Base-by-base conservation (phyloP, 2,888 invertebrate genomes). In the Taphrorychus bicolor region DNA sequence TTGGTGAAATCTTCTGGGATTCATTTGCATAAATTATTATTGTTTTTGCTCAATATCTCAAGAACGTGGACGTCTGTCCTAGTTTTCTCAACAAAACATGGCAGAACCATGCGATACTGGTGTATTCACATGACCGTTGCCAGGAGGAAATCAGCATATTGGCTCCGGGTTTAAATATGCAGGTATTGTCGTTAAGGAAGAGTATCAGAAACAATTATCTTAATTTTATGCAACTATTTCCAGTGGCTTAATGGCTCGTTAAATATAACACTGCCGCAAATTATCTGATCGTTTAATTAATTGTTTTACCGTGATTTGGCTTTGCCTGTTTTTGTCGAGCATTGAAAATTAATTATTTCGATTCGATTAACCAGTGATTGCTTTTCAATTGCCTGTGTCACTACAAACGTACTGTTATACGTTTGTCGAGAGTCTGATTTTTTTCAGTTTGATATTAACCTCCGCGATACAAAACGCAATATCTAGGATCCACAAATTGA, bases 191-290 rank as follows among this genome's bases (percentile, higher is more conserved):
- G 41, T 63, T 63, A 17, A 18, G n/a, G 45, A 56, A 66, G 61
- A 57, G 62, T 67, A 63, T 67, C 67, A 62, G 40, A 53, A 59
- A 56, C 67, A 62, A 67, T 67, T 63, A 67, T 67, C 67, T 67
- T 63, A 67, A 67, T 67, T 67, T 67, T 67, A 67, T 67, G 67
- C 67, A 67, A 67, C 67, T 67, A 63, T 63, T 67, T 59, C 49
- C 62, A 62, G 52, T 67, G 57, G 60, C 61, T 65, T 65, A 69
- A 69, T 65, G 69, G 60, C 69, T 65, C 65, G 45, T 69, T 69
- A 65, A 69, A 65, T 65, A 59, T 60, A 64, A 65, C 60, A 69
- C 58, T 14, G 65, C 45, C 65, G 65, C 60, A 65, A 69, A 69
- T 69, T 69, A 69, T 65, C 69, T 67, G 67, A 67, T 67, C 21